Evolutionary conservation across 2,888 invertebrate species (phyloP).

Genomic region (Apomyelois bistriatella): DNA sequence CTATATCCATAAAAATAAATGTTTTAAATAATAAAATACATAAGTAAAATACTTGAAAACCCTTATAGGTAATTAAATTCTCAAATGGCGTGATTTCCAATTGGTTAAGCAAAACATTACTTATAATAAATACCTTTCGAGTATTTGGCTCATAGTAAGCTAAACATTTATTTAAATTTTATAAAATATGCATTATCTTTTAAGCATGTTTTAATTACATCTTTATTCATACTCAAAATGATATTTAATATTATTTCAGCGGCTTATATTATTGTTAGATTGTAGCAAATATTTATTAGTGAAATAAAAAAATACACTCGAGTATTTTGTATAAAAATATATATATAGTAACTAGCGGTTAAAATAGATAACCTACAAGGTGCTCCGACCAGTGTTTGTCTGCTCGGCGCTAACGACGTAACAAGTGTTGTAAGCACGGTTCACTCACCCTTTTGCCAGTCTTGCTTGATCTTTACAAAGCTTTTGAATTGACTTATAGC

Average conservation of each 20-base stretch:
- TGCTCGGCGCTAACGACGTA: too few species aligned
- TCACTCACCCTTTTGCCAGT: too few species aligned
- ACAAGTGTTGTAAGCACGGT: too few species aligned
- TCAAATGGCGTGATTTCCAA: too few species aligned
- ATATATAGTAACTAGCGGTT: constrained; percentile 24
- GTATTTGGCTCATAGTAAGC: not conserved
- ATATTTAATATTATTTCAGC: not conserved
- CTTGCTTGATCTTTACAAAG: too few species aligned
- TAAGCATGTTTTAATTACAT: not conserved
- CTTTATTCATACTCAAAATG: not conserved
- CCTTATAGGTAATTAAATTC: too few species aligned
- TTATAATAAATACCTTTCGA: too few species aligned
- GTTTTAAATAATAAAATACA: too few species aligned
- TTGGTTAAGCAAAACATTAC: too few species aligned
- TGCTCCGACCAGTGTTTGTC: not conserved
- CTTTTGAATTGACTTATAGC: too few species aligned
- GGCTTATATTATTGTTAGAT: not conserved
- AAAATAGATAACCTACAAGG: constrained; percentile 12
- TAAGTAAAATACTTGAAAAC: too few species aligned
- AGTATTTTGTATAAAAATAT: constrained; percentile 47
- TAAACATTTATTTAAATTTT: not conserved
- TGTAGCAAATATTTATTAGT: not conserved
- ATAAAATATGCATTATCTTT: not conserved
- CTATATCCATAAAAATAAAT: not conserved
- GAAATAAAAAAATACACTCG: constrained; percentile 51